Base-by-base conservation (phyloP, 2,888 invertebrate genomes). In the Seira ritae region DNA sequence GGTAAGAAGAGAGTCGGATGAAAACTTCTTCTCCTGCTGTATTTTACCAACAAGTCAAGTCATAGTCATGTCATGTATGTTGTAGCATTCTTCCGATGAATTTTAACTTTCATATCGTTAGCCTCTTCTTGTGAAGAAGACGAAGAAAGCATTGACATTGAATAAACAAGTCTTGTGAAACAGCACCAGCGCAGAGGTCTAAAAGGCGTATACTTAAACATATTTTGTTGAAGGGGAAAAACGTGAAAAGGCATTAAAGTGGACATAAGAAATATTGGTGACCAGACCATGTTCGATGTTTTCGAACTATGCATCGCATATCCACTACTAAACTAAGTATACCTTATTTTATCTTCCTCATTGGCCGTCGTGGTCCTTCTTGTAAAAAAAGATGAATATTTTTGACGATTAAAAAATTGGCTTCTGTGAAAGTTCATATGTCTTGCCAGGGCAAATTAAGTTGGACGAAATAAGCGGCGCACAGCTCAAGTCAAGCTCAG, bases 101-200 rank as follows among this genome's bases (percentile, higher is more conserved):
- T 31, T 31, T 31, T 31, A 31, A 31, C 31, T 31, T 31, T 31
- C 31, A 71, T 78, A 71, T 78, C 66, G 55, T 23, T 66, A 62
- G 23, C 70, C 70, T 77, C 22, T 31, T 50, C 75, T 50, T 55
- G n/a, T 69, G 60, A 62, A 31, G 67, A 70, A 75, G 46, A 67
- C n/a, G 65, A 73, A 65, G 55, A 22, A 60, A 10, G 65, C 31
- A 68, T 37, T 31, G 31, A 31, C 31, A 31, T 8, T 31, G 31
- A 31, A 2, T 31, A 31, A 31, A 31, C 31, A 31, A 31, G n/a
- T n/a, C 31, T 31, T 31, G 31, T 31, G 8, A 31, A 31, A n/a
- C n/a, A n/a, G n/a, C n/a, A n/a, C n/a, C n/a, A n/a, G n/a, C n/a
- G 31, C 31, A 31, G 31, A 31, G 31, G 31, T 31, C 31, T 8